Conservation (phyloP, 2,888 invertebrate genomes). For the Lypha dubia region DNA sequence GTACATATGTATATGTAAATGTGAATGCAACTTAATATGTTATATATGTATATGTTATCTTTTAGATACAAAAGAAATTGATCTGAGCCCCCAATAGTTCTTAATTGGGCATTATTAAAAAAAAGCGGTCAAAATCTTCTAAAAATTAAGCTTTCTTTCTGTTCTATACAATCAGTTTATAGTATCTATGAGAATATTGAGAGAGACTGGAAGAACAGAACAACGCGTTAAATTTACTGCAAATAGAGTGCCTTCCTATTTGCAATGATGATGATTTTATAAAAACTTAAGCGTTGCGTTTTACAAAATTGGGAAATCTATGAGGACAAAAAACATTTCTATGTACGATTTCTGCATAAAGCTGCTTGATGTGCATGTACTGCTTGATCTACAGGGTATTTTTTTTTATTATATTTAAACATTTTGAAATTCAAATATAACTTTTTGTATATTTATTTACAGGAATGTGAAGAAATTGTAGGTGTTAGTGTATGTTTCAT, state of each 20-base stretch:
- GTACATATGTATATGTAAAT: background rate
- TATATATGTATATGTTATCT: background rate
- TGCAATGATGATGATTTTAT: no score
- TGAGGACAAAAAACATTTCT: no score
- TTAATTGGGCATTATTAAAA: background rate
- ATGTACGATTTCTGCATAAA: background rate
- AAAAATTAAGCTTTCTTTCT: background rate
- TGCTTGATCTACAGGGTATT: background rate
- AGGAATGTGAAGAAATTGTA: background rate
- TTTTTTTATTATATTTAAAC: background rate
- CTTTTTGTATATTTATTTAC: slow-evolving; percentile 3
- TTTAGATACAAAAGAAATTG: background rate
- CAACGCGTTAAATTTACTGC: no score
- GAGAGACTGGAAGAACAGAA: no score
- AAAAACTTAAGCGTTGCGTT: no score
- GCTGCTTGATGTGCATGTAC: background rate
- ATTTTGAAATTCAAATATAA: background rate
- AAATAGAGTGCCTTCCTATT: no score
- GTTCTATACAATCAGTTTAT: no score
- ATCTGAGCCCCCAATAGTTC: background rate
- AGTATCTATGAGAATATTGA: no score
- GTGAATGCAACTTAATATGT: background rate
- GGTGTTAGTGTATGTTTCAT: slow-evolving; percentile 31
- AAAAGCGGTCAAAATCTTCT: background rate
- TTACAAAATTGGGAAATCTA: no score